Evolutionary conservation across 30 jellyfish, hydroid and myxozoan genomes (phyloP).

Genomic region (Morbakka virulenta): DNA sequence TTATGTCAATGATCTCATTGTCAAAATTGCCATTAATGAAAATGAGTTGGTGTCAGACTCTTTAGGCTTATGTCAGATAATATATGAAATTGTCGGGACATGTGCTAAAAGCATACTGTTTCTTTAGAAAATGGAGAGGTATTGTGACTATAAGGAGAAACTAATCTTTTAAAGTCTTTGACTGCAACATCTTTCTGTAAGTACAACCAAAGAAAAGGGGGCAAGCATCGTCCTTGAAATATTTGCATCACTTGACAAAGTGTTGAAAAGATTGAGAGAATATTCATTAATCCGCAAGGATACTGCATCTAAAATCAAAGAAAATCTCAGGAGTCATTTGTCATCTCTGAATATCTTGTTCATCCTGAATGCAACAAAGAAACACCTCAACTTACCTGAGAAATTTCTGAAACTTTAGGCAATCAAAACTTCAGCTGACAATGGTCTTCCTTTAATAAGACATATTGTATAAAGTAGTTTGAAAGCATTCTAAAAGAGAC

Average conservation of each 20-base stretch:
- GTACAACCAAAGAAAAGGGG: too few relatives aligned
- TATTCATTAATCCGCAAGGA: background rate
- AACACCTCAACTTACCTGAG: background rate
- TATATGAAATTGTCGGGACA: background rate
- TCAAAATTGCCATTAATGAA: background rate
- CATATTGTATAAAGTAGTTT: background rate
- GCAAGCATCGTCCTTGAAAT: background rate
- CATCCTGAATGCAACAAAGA: background rate
- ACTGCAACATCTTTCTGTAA: too few relatives aligned
- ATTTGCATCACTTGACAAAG: background rate
- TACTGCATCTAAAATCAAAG: background rate
- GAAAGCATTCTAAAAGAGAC: background rate
- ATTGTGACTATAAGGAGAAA: background rate
- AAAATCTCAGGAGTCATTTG: background rate
- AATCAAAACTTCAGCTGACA: background rate
- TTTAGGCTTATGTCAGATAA: background rate
- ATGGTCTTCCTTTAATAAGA: background rate
- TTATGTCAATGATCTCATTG: background rate
- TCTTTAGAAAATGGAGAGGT: background rate
- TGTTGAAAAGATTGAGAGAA: background rate
- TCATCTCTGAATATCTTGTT: background rate
- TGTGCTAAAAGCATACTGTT: background rate
- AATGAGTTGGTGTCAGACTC: background rate
- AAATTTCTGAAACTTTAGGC: background rate
- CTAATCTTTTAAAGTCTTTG: background rate